Evolutionary conservation across 2,888 invertebrate genomes (phyloP).

Genomic region (Ophioninae sp.): DNA sequence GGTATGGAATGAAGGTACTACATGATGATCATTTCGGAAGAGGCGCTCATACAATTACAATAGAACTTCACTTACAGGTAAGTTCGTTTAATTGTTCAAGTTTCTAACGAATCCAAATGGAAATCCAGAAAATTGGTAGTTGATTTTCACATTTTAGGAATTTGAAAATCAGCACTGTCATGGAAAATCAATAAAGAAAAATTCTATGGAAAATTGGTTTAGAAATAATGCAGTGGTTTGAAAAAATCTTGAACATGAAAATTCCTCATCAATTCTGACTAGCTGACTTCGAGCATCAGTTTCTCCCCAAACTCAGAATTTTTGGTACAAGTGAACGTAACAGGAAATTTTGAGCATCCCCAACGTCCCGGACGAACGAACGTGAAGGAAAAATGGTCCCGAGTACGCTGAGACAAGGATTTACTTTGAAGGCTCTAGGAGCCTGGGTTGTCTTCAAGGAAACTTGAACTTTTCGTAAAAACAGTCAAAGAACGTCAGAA

Average conservation of each 20-base stretch:
- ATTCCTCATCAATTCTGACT: not conserved
- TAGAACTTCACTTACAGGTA: too few relatives aligned
- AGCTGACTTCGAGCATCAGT: not conserved
- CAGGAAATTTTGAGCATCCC: not conserved
- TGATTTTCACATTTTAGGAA: not conserved
- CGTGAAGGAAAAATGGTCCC: constrained; percentile 20
- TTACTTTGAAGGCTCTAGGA: constrained; percentile 37
- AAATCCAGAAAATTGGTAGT: not conserved
- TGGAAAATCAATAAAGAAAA: not conserved
- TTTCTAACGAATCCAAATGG: not conserved
- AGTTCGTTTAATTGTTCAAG: too few relatives aligned
- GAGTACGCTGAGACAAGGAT: constrained; percentile 47
- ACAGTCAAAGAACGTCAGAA: constrained; percentile 24
- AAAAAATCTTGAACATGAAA: not conserved
- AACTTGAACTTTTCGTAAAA: constrained; percentile 16
- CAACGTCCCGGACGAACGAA: not conserved
- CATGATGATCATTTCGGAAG: too few relatives aligned
- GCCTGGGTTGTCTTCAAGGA: not conserved
- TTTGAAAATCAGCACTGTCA: not conserved
- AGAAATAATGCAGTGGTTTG: not conserved
- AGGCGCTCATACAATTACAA: too few relatives aligned
- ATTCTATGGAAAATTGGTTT: too few relatives aligned
- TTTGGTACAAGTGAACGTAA: not conserved
- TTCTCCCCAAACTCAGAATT: not conserved
- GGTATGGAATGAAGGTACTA: too few relatives aligned